Evolutionary conservation across 1,140 invertebrate genomes (phyloP).

Genomic region (Drosophila truncata): DNA sequence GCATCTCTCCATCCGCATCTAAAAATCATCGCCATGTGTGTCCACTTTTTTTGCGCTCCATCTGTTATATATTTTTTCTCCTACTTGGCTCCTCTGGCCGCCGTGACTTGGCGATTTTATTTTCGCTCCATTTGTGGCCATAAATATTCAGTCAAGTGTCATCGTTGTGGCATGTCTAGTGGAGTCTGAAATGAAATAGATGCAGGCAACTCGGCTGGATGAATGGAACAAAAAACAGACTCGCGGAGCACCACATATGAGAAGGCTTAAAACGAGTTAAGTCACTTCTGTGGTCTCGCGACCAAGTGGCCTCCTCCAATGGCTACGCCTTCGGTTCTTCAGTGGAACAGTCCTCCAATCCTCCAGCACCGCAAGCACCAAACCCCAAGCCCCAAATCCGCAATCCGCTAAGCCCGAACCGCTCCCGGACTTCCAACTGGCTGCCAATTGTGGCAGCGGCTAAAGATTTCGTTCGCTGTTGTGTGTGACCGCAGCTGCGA

Average conservation of each 20-base stretch:
- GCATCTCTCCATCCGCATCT: slow-evolving; percentile 39
- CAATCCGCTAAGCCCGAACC: slow-evolving; percentile 22
- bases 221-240: slow-evolving; percentile 7
- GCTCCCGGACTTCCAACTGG: slow-evolving; percentile 41
- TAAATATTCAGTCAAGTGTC: slow-evolving; percentile 84
- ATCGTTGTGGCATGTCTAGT: slow-evolving; percentile 78
- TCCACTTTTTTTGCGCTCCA: slow-evolving; percentile 46
- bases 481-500: slow-evolving; percentile 47
- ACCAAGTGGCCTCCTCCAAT: slow-evolving; percentile 69
- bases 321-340: slow-evolving; percentile 21
- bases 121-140: slow-evolving; percentile 83
- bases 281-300: slow-evolving; percentile 77
- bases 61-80: slow-evolving; percentile 14
- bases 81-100: slow-evolving; percentile 33
- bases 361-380: slow-evolving; percentile 4
- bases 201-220: slow-evolving; percentile 35
- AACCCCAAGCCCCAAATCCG: slow-evolving; percentile 16
- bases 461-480: slow-evolving; percentile 44
- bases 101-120: slow-evolving; percentile 82
- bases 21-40: slow-evolving; percentile 66
- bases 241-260: slow-evolving; percentile 40
- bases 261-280: slow-evolving; percentile 81
- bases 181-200: slow-evolving; percentile 82
- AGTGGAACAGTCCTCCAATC: slow-evolving; percentile 4
- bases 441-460: slow-evolving; percentile 55